Conservation (phyloP, 1,140 invertebrate species). For the Drosophila pectinifera region DNA sequence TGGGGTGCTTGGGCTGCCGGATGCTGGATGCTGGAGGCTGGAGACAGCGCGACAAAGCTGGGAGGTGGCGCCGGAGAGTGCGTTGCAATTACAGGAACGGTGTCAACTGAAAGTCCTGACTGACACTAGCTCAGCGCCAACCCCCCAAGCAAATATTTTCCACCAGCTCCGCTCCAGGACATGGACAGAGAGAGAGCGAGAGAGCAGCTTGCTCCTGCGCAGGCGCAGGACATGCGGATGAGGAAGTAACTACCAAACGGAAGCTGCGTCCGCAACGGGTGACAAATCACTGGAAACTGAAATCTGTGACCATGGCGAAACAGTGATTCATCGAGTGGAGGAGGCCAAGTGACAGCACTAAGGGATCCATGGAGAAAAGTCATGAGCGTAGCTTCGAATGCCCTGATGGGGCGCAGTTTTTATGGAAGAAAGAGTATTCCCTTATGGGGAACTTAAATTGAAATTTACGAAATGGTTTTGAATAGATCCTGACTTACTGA, state of each 20-base stretch:
- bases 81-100: conserved; percentile 77
- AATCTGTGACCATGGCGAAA: conserved; percentile 23
- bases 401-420: not conserved
- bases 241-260: conserved; percentile 34
- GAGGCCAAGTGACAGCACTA: conserved; percentile 14
- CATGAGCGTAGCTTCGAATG: not conserved
- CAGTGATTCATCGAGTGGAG: conserved; percentile 17
- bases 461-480: not conserved
- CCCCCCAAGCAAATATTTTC: conserved; percentile 57
- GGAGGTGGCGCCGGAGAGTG: conserved; percentile 52
- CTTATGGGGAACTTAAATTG: not conserved
- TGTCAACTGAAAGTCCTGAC: conserved; percentile 73
- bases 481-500: not conserved
- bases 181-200: not conserved
- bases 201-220: conserved; percentile 30
- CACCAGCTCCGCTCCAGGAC: conserved; percentile 45
- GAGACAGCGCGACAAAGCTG: conserved; percentile 28
- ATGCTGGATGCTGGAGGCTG: conserved; percentile 14
- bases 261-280: conserved; percentile 41
- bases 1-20: conserved; percentile 18
- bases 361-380: not conserved
- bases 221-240: conserved; percentile 48
- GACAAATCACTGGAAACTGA: conserved; percentile 31
- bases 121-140: conserved; percentile 73
- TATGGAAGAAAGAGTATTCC: not conserved